Evolutionary conservation across 2,797 vertebrate species (phyloP).

Genomic region (Lycodopsis pacificus): DNA sequence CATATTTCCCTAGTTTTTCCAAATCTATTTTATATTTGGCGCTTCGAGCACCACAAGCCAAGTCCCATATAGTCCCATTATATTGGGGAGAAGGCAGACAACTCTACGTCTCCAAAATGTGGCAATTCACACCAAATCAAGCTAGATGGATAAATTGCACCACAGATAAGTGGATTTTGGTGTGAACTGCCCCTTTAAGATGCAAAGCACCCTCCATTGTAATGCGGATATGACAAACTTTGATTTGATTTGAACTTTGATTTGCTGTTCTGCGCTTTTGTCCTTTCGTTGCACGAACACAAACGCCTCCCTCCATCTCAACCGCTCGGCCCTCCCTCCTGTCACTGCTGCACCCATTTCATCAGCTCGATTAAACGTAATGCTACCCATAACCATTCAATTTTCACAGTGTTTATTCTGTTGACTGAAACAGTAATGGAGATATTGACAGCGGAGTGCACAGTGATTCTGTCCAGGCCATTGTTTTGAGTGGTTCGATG

Average conservation of each 20-base stretch:
- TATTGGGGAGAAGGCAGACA: no score
- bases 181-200: not conserved
- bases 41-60: no score
- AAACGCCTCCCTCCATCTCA: conserved; percentile 30
- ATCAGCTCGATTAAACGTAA: conserved; percentile 69
- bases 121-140: not conserved
- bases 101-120: no score
- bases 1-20: no score
- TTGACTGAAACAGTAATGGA: conserved; percentile 61
- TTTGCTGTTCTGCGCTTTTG: conserved; percentile 14
- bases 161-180: not conserved
- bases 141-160: not conserved
- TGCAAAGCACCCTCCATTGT: not conserved
- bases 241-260: not conserved
- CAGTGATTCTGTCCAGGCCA: conserved; percentile 60
- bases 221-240: not conserved
- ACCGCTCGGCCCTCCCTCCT: conserved; percentile 22
- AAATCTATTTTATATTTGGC: no score
- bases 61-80: no score
- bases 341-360: conserved; percentile 47
- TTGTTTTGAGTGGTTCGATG: conserved; percentile 70
- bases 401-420: conserved; percentile 62
- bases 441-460: conserved; percentile 58
- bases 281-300: conserved; percentile 24
- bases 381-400: conserved; percentile 65